phyloP scores from a whole-genome alignment of 2,888 invertebrate species.

The Thereva unica region DNA sequence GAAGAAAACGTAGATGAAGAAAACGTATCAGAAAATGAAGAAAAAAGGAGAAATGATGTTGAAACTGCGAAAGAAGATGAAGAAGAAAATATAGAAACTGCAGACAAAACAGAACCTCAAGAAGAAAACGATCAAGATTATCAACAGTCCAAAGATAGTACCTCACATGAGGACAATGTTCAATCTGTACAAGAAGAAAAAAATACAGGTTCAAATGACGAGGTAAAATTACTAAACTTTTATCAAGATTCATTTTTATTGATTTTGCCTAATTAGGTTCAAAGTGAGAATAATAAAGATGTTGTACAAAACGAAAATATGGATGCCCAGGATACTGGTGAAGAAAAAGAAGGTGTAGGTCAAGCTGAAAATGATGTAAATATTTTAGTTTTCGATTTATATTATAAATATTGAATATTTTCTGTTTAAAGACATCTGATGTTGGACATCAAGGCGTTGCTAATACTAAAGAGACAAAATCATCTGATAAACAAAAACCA shows the following conservation, averaged over 20 bases:
- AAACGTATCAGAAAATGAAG: constrained; percentile 44
- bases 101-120: constrained; percentile 50
- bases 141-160: constrained; percentile 54
- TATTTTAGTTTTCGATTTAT: constrained; percentile 4
- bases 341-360: constrained; percentile 69
- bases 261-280: constrained; percentile 32
- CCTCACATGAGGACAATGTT: constrained; percentile 56
- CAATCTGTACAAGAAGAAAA: constrained; percentile 49
- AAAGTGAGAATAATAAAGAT: constrained; percentile 56
- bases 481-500: constrained; percentile 56
- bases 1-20: constrained; percentile 60
- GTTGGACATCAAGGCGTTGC: constrained; percentile 69
- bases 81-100: constrained; percentile 56
- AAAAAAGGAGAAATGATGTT: constrained; percentile 61
- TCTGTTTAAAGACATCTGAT: constrained; percentile 52
- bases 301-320: constrained; percentile 59
- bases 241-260: not conserved
- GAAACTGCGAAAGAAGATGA: constrained; percentile 61
- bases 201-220: constrained; percentile 52
- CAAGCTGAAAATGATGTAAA: constrained; percentile 75
- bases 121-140: constrained; percentile 52
- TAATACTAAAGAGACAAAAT: constrained; percentile 54
- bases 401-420: not conserved
- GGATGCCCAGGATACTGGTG: constrained; percentile 62
- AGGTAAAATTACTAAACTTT: constrained; percentile 44